phyloP scores from a whole-genome alignment of 2,797 vertebrate species.

The Darevskia mixta region DNA sequence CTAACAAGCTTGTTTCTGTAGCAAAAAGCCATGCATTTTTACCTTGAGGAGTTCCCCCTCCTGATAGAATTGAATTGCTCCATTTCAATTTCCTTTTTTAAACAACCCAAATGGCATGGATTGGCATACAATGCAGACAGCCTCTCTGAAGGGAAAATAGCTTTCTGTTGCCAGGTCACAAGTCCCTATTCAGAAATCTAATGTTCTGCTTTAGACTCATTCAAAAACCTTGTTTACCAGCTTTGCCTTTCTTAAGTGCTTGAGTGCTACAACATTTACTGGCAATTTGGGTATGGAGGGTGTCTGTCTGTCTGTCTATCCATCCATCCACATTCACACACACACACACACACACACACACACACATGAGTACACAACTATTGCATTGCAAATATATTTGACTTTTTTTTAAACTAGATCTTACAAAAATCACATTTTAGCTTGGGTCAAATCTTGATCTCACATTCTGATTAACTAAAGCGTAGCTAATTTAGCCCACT shows the following conservation, averaged over 20 bases:
- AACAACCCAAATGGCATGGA: conserved; percentile 1
- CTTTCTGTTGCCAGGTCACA: conserved; percentile 6
- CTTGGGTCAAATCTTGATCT: neutral
- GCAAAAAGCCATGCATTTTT: conserved; percentile 13
- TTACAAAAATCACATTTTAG: neutral
- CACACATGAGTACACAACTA: rapidly evolving
- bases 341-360: no score
- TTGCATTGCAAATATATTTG: neutral
- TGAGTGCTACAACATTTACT: neutral
- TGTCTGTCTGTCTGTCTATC: neutral
- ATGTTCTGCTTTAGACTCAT: neutral
- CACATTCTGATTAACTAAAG: neutral
- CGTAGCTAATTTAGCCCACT: neutral
- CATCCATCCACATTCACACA: no score
- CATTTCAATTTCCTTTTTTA: conserved; percentile 33
- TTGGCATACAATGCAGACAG: conserved; percentile 1
- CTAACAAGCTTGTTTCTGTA: neutral
- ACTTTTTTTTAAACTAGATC: neutral
- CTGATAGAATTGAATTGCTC: neutral
- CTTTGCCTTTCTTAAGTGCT: neutral
- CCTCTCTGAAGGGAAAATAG: neutral
- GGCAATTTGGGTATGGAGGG: neutral
- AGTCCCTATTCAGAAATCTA: conserved; percentile 17
- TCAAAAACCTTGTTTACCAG: neutral
- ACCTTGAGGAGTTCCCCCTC: neutral